Evolutionary conservation across 2,113 vertebrate genomes (phyloP).

Genomic region (Sphyrna mokarran): DNA sequence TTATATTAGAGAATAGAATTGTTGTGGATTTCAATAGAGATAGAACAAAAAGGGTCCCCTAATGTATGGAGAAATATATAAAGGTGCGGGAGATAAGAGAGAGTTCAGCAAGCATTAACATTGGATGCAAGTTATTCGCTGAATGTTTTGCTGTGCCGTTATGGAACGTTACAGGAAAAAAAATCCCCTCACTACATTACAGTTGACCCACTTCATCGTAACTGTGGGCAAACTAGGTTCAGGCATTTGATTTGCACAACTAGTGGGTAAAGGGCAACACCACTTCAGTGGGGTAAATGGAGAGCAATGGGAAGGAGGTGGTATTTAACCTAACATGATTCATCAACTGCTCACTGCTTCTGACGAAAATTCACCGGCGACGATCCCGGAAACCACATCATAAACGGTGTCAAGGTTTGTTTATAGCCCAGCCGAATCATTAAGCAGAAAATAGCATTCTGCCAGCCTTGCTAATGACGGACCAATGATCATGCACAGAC

Average conservation of each 20-base stretch:
- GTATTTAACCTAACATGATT: neutral
- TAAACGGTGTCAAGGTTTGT: neutral
- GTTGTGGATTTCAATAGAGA: neutral
- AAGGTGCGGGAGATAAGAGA: neutral
- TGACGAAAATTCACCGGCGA: slow-evolving; percentile 28
- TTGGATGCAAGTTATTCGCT: neutral
- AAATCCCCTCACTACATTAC: neutral
- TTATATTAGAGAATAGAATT: neutral
- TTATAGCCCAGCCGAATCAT: neutral
- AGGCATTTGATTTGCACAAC: neutral
- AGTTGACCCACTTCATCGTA: neutral
- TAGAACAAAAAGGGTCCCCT: neutral
- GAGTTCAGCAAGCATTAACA: neutral
- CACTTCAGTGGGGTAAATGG: neutral
- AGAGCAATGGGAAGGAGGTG: neutral
- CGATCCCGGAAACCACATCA: slow-evolving; percentile 29
- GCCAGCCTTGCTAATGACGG: neutral
- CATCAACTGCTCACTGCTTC: slow-evolving; percentile 6
- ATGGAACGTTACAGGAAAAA: neutral
- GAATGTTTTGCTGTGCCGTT: neutral
- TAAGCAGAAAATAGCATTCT: neutral
- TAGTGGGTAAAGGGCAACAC: neutral
- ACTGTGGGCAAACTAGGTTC: neutral
- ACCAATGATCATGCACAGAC: neutral
- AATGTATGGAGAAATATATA: neutral